phyloP scores from a whole-genome alignment of 2,797 vertebrate genomes.

The Rhinogobio ventralis region DNA sequence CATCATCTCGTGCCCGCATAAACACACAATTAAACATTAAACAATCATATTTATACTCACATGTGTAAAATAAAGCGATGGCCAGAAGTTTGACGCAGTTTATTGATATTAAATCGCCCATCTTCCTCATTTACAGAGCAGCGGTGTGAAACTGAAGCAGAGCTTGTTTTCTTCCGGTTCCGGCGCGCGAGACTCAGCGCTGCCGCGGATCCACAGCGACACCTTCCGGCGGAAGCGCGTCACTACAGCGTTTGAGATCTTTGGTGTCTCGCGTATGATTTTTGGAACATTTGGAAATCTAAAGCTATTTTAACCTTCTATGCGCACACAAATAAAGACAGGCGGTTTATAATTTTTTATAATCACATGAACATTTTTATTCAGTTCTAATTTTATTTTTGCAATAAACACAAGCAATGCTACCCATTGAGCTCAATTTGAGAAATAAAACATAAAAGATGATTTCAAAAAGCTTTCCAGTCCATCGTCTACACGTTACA shows the following conservation, averaged over 20 bases:
- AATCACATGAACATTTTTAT: not conserved
- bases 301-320: not conserved
- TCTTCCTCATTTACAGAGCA: conserved; percentile 21
- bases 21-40: not conserved
- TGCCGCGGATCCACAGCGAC: not conserved
- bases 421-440: no score
- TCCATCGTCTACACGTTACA: not conserved
- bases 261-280: not conserved
- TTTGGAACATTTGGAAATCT: not conserved
- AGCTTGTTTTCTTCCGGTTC: conserved; percentile 44
- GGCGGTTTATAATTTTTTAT: not conserved
- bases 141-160: not conserved
- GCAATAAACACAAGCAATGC: not conserved
- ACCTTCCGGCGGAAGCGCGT: not conserved
- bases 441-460: not conserved
- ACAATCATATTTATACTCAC: conserved; percentile 1
- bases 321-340: not conserved
- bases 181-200: not conserved
- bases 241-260: not conserved
- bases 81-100: not conserved
- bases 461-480: not conserved
- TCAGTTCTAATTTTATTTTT: not conserved
- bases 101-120: conserved; percentile 5
- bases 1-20: not conserved
- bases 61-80: not conserved